Evolutionary conservation across 2,113 vertebrate genomes (phyloP), one percentile per base, ranked within the genome.

Genomic region (Empidonax alnorum): DNA sequence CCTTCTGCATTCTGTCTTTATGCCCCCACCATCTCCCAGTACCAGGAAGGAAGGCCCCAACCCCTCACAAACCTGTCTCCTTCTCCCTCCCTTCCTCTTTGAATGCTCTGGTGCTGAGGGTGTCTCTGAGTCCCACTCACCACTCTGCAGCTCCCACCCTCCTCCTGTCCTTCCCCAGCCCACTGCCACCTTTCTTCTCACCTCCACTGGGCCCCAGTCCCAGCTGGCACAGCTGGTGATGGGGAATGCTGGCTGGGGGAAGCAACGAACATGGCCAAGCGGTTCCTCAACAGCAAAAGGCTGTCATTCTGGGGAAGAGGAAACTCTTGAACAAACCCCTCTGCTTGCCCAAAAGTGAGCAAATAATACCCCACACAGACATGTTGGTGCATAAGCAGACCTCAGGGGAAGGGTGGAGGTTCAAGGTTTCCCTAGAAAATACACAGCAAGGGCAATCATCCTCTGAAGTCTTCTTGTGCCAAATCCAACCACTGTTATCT

Each of bases 361-460:
- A 79, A 50, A 81, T 5, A 39, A 30, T 50, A 62, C 17, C 35
- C 30, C 79, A 22, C 14, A 31, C 4, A 42, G 19, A 39, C 3
- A 1, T 1, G 0, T 7, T 0, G 0, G 27, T 44, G 37, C 0
- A 0, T 37, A 61, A 37, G 66, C 31, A 65, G 46, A 35, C 46
- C 41, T 65, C 41, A 72, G 73, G 82, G 80, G 85, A 42, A 42
- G 9, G 30, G 27, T 37, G n/a, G 30, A 31, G 31, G 21, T 76
- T 80, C 83, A 62, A 84, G 58, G 30, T 74, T 83, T 86, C 78
- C 42, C 39, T 85, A 12, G 63, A 89, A 63, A 93, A 61, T 8
- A 35, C 13, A 56, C 22, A 80, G 58, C 39, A 95, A 93, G 93
- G 41, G 37, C 42, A 91, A 61, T 52, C 1, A 0, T 87, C 62